These are phyloP conservation scores for Pholis gunnellus DNA, from an alignment of 2,113 vertebrate species.

Conservation along the genomic window DNA sequence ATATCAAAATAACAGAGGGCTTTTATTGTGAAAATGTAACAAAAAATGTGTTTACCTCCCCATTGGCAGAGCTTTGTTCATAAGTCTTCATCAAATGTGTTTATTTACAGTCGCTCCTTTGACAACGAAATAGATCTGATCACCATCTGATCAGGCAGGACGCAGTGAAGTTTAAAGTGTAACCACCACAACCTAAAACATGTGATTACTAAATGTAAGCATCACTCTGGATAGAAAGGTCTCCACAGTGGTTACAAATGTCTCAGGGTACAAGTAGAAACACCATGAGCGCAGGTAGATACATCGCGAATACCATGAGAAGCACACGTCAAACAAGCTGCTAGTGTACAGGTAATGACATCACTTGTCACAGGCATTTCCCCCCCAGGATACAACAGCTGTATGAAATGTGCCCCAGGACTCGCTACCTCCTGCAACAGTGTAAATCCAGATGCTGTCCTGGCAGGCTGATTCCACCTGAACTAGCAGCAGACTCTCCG, in stretches of 20 bases:
- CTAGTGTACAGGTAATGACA: neutral
- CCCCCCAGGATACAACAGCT: conserved; percentile 65
- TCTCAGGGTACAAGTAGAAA: neutral
- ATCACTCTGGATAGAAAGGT: too few relatives aligned
- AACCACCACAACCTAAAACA: too few relatives aligned
- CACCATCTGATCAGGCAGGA: neutral
- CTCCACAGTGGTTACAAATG: too few relatives aligned
- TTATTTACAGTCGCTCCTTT: too few relatives aligned
- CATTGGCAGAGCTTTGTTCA: too few relatives aligned
- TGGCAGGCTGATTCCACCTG: conserved; percentile 46
- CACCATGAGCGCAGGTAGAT: neutral
- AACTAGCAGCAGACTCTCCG: conserved; percentile 22
- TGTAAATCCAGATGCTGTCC: conserved; percentile 46
- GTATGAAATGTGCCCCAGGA: conserved; percentile 20
- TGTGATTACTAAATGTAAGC: too few relatives aligned
- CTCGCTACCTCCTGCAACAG: neutral
- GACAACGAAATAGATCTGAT: neutral
- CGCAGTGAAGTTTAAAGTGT: neutral
- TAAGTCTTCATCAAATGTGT: too few relatives aligned
- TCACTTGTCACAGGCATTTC: conserved; percentile 8
- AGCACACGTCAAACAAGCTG: neutral
- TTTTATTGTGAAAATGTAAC: too few relatives aligned
- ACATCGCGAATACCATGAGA: neutral
- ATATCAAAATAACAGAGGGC: too few relatives aligned
- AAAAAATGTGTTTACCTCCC: too few relatives aligned